Evolutionary conservation across 2,888 invertebrate genomes (phyloP).

Genomic region (Ennomos fuscantarius): DNA sequence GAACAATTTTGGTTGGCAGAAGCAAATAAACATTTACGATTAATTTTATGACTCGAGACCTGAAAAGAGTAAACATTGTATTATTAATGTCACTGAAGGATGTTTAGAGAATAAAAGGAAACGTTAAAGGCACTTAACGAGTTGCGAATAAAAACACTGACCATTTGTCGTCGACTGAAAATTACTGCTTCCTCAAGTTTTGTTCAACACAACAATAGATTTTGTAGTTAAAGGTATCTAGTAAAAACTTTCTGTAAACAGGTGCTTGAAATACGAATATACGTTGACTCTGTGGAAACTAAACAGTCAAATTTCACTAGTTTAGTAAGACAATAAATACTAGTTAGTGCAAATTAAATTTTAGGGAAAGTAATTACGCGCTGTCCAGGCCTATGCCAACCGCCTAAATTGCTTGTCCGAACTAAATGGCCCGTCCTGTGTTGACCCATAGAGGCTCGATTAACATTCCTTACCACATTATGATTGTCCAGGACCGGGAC

Average conservation of each 20-base stretch:
- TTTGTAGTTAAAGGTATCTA: conserved; percentile 1
- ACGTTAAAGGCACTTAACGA: conserved; percentile 33
- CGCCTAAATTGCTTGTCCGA: conserved; percentile 27
- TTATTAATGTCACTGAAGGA: conserved; percentile 42
- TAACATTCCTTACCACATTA: conserved; percentile 71
- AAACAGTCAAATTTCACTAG: too few relatives aligned
- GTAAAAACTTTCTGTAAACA: background rate
- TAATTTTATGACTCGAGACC: conserved; percentile 52
- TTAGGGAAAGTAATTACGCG: conserved; percentile 19
- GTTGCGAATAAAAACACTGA: conserved; percentile 34
- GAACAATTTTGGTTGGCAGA: conserved; percentile 53
- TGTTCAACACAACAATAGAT: conserved; percentile 9
- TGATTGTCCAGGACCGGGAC: conserved; percentile 68
- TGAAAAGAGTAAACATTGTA: conserved; percentile 42
- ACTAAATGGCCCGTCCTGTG: conserved; percentile 40
- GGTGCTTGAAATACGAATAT: background rate
- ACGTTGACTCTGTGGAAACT: background rate
- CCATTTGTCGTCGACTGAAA: conserved; percentile 28
- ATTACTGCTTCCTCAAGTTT: conserved; percentile 29
- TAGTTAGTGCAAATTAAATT: conserved; percentile 2
- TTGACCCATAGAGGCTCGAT: conserved; percentile 65
- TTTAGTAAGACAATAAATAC: too few relatives aligned
- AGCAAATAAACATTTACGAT: conserved; percentile 61
- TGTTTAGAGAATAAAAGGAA: conserved; percentile 30
- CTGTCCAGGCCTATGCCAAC: conserved; percentile 6